A percentile compares a stretch with the other conserved stretches of the same genome.
Evolutionary conservation across 2,797 vertebrate genomes (phyloP).

Genomic region (Malacoctenus gilli): DNA sequence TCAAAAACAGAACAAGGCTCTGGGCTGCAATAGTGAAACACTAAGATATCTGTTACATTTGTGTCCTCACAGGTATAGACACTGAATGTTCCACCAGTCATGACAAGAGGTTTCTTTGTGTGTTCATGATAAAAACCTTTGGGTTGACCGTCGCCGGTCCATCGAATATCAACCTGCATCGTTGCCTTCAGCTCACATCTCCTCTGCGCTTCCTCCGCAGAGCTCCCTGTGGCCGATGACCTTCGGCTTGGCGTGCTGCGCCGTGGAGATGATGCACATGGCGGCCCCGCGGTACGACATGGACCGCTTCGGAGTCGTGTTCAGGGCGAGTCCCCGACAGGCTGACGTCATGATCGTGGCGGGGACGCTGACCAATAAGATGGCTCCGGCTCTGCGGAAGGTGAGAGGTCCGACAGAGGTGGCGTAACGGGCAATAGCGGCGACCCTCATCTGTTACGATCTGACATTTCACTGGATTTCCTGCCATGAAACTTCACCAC

Average conservation of each 20-base stretch:
- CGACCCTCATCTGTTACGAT: too few species aligned
- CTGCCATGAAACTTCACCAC: background rate
- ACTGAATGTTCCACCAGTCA: too few species aligned
- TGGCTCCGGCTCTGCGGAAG: constrained; percentile 96
- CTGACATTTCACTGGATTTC: background rate
- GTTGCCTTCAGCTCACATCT: background rate
- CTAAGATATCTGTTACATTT: too few species aligned
- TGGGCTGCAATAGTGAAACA: too few species aligned
- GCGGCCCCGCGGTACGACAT: constrained; percentile 95
- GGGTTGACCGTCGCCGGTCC: too few species aligned
- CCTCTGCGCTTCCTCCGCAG: constrained; percentile 68
- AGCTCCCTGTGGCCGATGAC: constrained; percentile 99
- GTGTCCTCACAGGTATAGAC: too few species aligned
- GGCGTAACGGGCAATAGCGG: background rate
- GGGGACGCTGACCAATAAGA: constrained; percentile 95
- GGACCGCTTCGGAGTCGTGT: constrained; percentile 97
- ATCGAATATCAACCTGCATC: too few species aligned
- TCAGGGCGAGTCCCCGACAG: constrained; percentile 94
- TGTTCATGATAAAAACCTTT: too few species aligned
- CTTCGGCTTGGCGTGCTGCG: constrained; percentile 95
- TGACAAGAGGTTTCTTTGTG: too few species aligned
- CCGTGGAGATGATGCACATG: constrained; percentile 99
- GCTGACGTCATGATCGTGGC: constrained; percentile 98
- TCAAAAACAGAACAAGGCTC: too few species aligned
- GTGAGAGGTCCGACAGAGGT: constrained; percentile 65